phyloP scores from a whole-genome alignment of 2,888 invertebrate genomes.

The Azorinus chamasolen region DNA sequence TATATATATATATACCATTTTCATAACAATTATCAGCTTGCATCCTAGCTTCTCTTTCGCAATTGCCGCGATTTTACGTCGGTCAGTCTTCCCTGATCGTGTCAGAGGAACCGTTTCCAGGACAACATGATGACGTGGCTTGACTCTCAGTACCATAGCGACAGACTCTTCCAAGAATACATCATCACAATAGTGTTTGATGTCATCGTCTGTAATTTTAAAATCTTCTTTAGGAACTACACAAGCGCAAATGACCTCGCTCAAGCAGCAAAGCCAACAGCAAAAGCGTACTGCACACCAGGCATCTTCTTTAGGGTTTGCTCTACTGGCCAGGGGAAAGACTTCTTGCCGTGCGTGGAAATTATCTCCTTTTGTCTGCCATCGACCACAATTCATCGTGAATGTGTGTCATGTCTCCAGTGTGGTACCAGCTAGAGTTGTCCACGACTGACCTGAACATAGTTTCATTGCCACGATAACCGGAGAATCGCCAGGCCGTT shows the following conservation, averaged over 20 bases:
- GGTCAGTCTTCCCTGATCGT: conserved; percentile 26
- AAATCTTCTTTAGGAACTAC: conserved; percentile 1
- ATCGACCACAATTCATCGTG: conserved; percentile 30
- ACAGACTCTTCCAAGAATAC: conserved; percentile 1
- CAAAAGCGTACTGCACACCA: conserved; percentile 21
- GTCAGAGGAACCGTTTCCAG: conserved; percentile 24
- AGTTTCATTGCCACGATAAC: conserved; percentile 25
- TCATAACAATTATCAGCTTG: no score
- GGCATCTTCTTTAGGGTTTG: conserved; percentile 8
- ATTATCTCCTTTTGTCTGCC: conserved; percentile 35
- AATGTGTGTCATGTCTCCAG: conserved; percentile 35
- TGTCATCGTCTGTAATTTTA: not conserved
- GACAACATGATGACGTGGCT: conserved; percentile 21
- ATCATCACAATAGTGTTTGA: conserved; percentile 13
- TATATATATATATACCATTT: no score
- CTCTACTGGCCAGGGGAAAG: conserved; percentile 37
- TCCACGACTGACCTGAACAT: conserved; percentile 27
- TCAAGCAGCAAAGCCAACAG: conserved; percentile 32
- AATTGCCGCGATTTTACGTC: conserved; percentile 4
- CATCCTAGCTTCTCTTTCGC: conserved; percentile 1
- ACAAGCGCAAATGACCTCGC: conserved; percentile 44
- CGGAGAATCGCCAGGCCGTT: conserved; percentile 28
- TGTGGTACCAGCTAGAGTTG: conserved; percentile 24
- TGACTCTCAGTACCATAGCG: not conserved
- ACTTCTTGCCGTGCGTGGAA: conserved; percentile 23